Conservation (phyloP, 2,113 vertebrate genomes). For the Malaclemys terrapin region DNA sequence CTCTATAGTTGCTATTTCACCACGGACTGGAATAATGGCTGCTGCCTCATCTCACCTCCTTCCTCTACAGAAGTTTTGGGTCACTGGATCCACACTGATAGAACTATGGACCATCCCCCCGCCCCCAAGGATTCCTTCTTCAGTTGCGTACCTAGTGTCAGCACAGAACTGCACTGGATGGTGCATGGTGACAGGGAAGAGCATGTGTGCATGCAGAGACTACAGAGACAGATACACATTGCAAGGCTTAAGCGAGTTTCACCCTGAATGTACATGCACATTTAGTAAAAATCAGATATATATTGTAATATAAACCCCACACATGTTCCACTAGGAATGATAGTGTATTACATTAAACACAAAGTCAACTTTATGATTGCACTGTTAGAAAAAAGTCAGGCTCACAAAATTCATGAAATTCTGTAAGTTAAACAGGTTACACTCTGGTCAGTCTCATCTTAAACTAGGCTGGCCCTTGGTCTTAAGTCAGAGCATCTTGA, state of each 20-base stretch:
- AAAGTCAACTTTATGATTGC: neutral
- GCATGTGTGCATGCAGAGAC: neutral
- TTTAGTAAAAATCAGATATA: neutral
- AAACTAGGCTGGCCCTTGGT: neutral
- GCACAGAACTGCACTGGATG: fast-evolving
- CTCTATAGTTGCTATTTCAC: neutral
- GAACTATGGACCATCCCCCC: neutral
- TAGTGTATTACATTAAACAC: neutral
- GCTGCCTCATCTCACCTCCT: neutral
- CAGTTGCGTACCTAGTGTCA: neutral
- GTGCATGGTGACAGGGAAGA: fast-evolving
- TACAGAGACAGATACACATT: neutral
- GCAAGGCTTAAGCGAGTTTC: neutral
- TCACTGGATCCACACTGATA: neutral
- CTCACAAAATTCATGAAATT: neutral
- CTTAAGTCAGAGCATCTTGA: neutral
- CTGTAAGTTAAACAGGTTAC: neutral
- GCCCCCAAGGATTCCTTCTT: neutral
- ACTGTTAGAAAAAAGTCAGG: constrained; percentile 39
- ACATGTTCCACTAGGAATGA: neutral
- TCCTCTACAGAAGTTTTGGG: neutral
- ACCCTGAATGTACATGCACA: neutral
- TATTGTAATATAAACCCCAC: neutral
- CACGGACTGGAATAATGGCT: neutral
- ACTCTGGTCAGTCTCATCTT: neutral